Conservation (phyloP, 2,113 vertebrate species). For the Hystrix brachyura region DNA sequence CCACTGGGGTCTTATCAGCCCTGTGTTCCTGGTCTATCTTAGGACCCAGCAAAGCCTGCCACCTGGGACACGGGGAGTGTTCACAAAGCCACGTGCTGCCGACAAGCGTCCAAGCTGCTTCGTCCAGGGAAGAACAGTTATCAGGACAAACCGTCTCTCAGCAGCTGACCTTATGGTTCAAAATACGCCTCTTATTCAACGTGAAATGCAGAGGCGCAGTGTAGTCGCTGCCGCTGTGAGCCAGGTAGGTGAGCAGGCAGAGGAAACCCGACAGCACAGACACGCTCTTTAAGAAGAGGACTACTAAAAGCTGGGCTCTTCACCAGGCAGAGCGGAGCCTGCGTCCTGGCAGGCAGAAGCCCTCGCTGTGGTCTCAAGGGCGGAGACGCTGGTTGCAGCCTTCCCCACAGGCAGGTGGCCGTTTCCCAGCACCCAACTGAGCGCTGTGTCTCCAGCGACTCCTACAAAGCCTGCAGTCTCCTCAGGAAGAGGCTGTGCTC, state of each 20-base stretch:
- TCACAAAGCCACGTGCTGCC: neutral
- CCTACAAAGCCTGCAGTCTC: neutral
- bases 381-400: neutral
- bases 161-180: neutral
- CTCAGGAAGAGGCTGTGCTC: neutral
- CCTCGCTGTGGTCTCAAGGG: neutral
- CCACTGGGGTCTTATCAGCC: constrained; percentile 57
- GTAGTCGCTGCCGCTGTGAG: neutral
- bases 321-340: neutral
- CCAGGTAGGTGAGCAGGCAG: neutral
- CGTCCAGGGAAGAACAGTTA: neutral
- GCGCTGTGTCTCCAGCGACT: neutral
- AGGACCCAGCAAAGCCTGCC: constrained; percentile 56
- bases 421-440: neutral
- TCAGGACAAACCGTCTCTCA: neutral
- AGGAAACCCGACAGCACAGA: neutral
- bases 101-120: neutral
- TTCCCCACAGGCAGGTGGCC: neutral
- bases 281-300: neutral
- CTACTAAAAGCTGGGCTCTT: constrained; percentile 3
- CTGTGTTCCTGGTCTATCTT: constrained; percentile 71
- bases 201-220: neutral
- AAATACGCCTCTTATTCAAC: neutral
- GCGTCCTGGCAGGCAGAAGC: neutral
- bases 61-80: constrained; percentile 52